Conservation (phyloP, 1,140 invertebrate genomes). For the Colletes latitarsis region DNA sequence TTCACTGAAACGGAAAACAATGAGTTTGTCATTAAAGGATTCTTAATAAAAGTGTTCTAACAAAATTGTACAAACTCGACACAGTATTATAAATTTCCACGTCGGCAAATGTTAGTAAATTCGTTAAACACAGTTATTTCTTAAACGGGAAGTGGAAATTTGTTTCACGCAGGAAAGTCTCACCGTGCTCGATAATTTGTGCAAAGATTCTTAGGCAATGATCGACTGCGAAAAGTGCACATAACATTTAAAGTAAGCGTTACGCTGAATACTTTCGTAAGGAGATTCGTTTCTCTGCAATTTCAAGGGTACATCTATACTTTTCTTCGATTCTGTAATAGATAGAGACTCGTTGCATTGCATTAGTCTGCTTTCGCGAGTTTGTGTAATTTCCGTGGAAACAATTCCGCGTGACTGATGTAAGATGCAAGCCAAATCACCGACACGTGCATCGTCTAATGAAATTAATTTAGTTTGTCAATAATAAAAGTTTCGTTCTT, state of each 20-base stretch:
- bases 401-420: background rate
- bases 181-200: background rate
- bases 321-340: slow-evolving; percentile 4
- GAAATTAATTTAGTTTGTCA: too few species aligned
- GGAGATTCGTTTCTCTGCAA: background rate
- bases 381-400: background rate
- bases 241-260: background rate
- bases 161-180: background rate
- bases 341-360: background rate
- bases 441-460: too few species aligned
- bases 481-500: too few species aligned
- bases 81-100: too few species aligned
- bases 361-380: background rate
- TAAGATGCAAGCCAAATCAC: background rate
- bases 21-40: background rate
- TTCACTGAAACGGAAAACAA: too few species aligned
- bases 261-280: background rate
- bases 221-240: background rate
- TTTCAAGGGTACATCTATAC: slow-evolving; percentile 12
- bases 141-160: background rate
- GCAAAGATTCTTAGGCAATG: background rate
- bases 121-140: background rate
- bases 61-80: background rate
- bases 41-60: background rate
- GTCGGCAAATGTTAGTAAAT: background rate